Conservation (phyloP, 2,113 vertebrate genomes). For the Nothoprocta pentlandii region DNA sequence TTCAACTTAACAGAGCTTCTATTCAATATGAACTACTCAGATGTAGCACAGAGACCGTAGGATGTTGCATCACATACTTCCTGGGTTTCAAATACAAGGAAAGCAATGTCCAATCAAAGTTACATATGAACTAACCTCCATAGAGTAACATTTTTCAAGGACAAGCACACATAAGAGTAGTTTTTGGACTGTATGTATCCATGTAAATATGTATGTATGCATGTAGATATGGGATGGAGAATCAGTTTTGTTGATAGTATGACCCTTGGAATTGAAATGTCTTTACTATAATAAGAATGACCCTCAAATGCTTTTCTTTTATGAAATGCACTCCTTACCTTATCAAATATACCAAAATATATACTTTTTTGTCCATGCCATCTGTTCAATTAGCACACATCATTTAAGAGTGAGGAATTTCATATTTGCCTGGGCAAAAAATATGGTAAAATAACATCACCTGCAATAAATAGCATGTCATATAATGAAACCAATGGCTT, state of each 20-base stretch:
- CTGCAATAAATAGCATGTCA: background rate
- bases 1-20: slow-evolving; percentile 79
- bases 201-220: background rate
- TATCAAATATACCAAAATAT: background rate
- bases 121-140: background rate
- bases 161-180: background rate
- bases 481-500: background rate
- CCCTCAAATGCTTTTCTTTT: background rate
- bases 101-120: background rate
- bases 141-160: background rate
- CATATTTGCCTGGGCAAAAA: background rate
- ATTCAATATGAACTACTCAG: slow-evolving; percentile 72
- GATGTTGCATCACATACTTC: slow-evolving; percentile 56
- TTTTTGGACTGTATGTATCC: background rate
- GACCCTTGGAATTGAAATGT: background rate
- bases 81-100: slow-evolving; percentile 35
- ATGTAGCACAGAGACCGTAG: slow-evolving; percentile 65
- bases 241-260: background rate
- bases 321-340: background rate
- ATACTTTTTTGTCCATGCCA: background rate
- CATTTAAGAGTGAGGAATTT: background rate
- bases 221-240: background rate
- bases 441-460: background rate
- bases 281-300: background rate
- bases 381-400: background rate